Conservation (phyloP, 2,888 invertebrate genomes). For the Polia nebulosa region DNA sequence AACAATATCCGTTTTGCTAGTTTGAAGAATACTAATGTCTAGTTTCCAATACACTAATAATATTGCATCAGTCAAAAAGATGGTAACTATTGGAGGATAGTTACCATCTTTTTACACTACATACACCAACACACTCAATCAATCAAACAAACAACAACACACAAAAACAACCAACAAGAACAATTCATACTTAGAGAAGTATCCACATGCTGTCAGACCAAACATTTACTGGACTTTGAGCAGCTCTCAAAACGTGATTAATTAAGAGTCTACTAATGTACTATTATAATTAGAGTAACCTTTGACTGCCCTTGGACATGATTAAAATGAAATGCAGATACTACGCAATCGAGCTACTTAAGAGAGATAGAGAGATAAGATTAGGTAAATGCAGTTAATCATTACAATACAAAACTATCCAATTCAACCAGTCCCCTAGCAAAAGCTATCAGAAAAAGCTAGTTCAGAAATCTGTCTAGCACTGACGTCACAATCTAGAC, state of each 20-base stretch:
- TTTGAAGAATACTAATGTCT: conserved; percentile 1
- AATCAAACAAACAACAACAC: too few species aligned
- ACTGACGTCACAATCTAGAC: too few species aligned
- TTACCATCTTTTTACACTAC: too few species aligned
- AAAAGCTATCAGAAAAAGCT: too few species aligned
- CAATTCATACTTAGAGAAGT: too few species aligned
- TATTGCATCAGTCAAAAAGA: not conserved
- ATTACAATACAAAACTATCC: not conserved
- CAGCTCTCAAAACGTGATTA: not conserved
- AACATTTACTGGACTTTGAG: not conserved
- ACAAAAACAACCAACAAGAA: too few species aligned
- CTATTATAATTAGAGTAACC: not conserved
- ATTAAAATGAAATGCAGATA: not conserved
- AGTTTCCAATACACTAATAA: not conserved
- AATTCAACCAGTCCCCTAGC: not conserved
- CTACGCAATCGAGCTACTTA: not conserved
- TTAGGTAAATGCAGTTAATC: not conserved
- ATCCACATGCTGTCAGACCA: too few species aligned
- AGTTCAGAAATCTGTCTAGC: too few species aligned
- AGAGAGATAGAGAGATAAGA: conserved; percentile 10
- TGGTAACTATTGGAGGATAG: too few species aligned
- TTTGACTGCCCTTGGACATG: conserved; percentile 11
- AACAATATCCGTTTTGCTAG: conserved; percentile 2
- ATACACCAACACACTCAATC: too few species aligned
- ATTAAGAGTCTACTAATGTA: not conserved